A percentile compares a stretch with the other conserved stretches of the same genome.
These are phyloP conservation scores for Eristalis tenax DNA, from an alignment of 2,888 invertebrate species.

Conservation along the genomic window DNA sequence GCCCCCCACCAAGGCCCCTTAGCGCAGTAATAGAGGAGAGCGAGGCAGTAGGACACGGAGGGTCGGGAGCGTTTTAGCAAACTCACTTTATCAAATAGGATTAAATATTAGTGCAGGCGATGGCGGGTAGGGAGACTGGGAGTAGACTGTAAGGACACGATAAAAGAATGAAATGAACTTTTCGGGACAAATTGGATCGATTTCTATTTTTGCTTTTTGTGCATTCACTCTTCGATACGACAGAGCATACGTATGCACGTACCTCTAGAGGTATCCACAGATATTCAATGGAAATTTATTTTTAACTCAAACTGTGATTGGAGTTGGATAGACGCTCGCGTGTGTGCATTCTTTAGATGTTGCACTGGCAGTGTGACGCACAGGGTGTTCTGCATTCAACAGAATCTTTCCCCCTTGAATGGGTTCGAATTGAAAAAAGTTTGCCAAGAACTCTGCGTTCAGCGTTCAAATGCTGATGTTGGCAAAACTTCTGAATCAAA, in stretches of 20 bases:
- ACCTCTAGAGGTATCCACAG: not conserved
- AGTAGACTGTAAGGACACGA: not conserved
- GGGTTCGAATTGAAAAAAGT: not conserved
- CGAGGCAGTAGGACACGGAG: not conserved
- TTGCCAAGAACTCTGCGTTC: not conserved
- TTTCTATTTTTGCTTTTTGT: constrained; percentile 54
- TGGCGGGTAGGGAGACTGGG: not conserved
- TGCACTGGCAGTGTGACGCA: not conserved
- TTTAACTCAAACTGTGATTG: constrained; percentile 16
- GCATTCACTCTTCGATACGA: constrained; percentile 48
- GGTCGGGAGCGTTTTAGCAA: constrained; percentile 23
- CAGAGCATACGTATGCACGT: constrained; percentile 1
- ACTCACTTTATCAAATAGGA: constrained; percentile 55
- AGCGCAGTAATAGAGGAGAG: not conserved
- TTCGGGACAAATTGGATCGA: constrained; percentile 47
- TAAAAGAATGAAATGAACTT: constrained; percentile 25
- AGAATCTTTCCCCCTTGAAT: not conserved
- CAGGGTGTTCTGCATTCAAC: not conserved
- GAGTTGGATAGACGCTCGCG: not conserved
- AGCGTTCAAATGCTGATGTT: not conserved
- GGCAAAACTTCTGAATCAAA: not conserved
- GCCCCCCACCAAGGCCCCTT: not conserved
- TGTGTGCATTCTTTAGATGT: not conserved
- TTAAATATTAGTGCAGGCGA: constrained; percentile 36
- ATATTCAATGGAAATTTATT: constrained; percentile 4